Percentiles rank a stretch among this genome's conserved stretches.
phyloP scores from a whole-genome alignment of 2,113 vertebrate genomes.

The Rhagologus leucostigma region DNA sequence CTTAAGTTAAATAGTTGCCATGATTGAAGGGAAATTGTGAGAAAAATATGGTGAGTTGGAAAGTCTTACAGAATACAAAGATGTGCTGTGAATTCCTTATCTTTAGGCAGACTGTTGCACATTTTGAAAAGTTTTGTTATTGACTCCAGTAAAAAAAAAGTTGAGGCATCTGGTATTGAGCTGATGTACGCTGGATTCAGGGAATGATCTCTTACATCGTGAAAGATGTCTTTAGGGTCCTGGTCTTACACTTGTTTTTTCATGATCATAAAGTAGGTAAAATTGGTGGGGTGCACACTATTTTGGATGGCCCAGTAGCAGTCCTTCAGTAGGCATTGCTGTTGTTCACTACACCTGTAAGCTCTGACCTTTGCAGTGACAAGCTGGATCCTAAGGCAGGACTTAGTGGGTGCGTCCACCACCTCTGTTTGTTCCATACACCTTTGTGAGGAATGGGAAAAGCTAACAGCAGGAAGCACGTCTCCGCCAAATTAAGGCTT shows the following conservation, averaged over 20 bases:
- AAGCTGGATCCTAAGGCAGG: background rate
- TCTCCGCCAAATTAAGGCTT: background rate
- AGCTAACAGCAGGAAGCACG: background rate
- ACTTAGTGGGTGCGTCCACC: background rate
- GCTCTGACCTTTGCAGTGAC: background rate
- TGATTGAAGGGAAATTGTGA: background rate
- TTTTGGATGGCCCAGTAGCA: background rate
- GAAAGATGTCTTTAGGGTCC: background rate
- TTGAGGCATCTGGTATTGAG: background rate
- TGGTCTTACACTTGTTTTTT: background rate
- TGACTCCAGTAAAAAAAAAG: background rate
- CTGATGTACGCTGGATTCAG: fast-evolving
- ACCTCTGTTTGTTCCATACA: background rate
- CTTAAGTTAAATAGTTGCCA: background rate
- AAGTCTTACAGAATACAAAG: background rate
- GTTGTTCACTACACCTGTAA: background rate
- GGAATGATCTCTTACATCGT: background rate
- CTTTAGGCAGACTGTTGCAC: background rate
- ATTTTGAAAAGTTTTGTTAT: background rate
- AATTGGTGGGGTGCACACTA: background rate
- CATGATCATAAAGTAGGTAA: background rate
- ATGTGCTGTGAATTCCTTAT: background rate
- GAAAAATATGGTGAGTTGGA: background rate
- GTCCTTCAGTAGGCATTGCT: background rate
- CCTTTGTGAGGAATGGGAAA: background rate